Evolutionary conservation across 2,797 vertebrate genomes (phyloP).

Genomic region (Sorex maritimensis): DNA sequence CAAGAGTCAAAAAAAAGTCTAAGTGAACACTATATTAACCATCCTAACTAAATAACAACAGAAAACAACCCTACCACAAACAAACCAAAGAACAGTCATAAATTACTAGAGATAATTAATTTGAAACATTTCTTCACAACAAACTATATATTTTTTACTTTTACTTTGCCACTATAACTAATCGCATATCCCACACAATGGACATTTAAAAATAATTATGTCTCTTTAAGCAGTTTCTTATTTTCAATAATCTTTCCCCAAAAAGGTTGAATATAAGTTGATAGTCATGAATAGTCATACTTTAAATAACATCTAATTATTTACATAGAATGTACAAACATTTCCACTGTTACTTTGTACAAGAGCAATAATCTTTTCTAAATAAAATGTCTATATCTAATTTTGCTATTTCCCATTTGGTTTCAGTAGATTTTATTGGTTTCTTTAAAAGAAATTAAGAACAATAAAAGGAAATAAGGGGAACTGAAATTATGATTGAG

Average conservation of each 20-base stretch:
- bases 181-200: neutral
- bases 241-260: neutral
- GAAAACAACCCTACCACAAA: too few relatives aligned
- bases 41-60: too few relatives aligned
- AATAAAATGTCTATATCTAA: conserved; percentile 26
- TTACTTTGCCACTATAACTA: conserved; percentile 8
- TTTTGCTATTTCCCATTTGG: neutral
- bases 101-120: neutral
- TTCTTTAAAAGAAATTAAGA: neutral
- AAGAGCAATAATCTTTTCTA: conserved; percentile 27
- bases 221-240: neutral
- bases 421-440: conserved; percentile 18
- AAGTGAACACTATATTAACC: too few relatives aligned
- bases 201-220: neutral
- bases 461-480: neutral
- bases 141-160: neutral
- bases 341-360: conserved; percentile 9
- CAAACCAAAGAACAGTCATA: neutral
- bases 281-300: neutral
- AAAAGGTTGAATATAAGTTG: neutral
- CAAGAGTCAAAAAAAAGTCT: neutral
- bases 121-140: neutral
- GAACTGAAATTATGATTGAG: neutral
- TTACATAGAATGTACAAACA: conserved; percentile 35
- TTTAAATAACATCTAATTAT: conserved; percentile 32